Evolutionary conservation across 2,888 invertebrate genomes (phyloP).

Genomic region (Ellobium chinense): DNA sequence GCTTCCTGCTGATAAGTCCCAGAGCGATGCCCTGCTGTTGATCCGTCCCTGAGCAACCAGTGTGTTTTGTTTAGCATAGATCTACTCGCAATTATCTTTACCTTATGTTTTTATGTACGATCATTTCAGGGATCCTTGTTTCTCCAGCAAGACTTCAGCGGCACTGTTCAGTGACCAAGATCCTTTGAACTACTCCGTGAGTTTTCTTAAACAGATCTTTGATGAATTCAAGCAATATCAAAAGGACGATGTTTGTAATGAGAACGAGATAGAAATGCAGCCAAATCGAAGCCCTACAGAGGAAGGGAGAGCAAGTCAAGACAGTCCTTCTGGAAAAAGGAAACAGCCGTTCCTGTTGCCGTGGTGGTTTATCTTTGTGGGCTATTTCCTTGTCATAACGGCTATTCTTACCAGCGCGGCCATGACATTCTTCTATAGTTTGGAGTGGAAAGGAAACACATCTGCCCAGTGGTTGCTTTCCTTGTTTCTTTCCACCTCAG

Average conservation of each 20-base stretch:
- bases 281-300: not conserved
- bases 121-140: no score
- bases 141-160: not conserved
- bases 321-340: slow-evolving; percentile 32
- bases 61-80: no score
- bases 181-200: not conserved
- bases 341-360: slow-evolving; percentile 52
- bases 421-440: slow-evolving; percentile 75
- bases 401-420: slow-evolving; percentile 69
- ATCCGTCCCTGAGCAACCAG: no score
- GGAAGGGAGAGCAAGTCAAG: not conserved
- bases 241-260: not conserved
- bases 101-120: no score
- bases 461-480: slow-evolving; percentile 72
- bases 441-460: slow-evolving; percentile 74
- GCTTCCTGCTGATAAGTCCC: no score
- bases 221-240: not conserved
- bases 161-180: not conserved
- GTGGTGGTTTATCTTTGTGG: slow-evolving; percentile 62
- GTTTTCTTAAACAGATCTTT: not conserved
- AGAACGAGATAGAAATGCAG: not conserved
- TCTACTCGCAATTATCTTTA: no score
- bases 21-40: no score
- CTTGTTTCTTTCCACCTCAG: slow-evolving; percentile 43
- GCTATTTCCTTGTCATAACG: slow-evolving; percentile 69